Evolutionary conservation across 2,888 invertebrate genomes (phyloP).

Genomic region (Cephonodes hylas): DNA sequence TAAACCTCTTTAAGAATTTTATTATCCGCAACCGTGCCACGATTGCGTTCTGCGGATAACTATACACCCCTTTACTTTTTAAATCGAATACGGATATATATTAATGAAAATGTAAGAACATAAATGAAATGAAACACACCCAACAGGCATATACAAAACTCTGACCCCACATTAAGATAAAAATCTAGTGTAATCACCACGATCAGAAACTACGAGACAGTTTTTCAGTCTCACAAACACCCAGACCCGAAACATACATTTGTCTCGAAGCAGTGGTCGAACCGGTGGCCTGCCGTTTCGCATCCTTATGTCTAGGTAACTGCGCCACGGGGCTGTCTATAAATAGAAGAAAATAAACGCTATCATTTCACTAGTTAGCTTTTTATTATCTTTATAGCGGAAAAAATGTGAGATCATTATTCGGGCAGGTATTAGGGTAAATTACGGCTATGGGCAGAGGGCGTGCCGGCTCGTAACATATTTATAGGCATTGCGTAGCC

Average conservation of each 20-base stretch:
- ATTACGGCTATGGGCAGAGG: constrained; percentile 8
- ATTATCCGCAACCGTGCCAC: constrained; percentile 60
- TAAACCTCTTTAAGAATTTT: constrained; percentile 69
- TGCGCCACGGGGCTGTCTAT: too few species aligned
- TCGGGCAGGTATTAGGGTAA: constrained; percentile 4
- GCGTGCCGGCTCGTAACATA: constrained; percentile 3
- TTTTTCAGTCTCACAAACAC: too few species aligned
- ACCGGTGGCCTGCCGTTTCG: too few species aligned
- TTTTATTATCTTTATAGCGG: neutral
- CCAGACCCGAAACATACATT: too few species aligned
- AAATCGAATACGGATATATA: constrained; percentile 21
- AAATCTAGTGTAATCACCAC: too few species aligned
- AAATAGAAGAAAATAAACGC: neutral
- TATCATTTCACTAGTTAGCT: neutral
- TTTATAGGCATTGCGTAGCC: constrained; percentile 13
- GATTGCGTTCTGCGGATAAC: constrained; percentile 47
- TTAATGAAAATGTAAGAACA: neutral
- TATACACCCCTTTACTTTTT: constrained; percentile 16
- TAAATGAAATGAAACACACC: too few species aligned
- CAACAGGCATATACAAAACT: too few species aligned
- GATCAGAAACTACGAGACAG: too few species aligned
- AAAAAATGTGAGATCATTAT: neutral
- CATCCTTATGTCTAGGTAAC: too few species aligned
- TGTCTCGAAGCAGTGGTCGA: too few species aligned
- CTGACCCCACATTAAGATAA: too few species aligned